phyloP scores from a whole-genome alignment of 2,888 invertebrate genomes.

The Elegia similella region DNA sequence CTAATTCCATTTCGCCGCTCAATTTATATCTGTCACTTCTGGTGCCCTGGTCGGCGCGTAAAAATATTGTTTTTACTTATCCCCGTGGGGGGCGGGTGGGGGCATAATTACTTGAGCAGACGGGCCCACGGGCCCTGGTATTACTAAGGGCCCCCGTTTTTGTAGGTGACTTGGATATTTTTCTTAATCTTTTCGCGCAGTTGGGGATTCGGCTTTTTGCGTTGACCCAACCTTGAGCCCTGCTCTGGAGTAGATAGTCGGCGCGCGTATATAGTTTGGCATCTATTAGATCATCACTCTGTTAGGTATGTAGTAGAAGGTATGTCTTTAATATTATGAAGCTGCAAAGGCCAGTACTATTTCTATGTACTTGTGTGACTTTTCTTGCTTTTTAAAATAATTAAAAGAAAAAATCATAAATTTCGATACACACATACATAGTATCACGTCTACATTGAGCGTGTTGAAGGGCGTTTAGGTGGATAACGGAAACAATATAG shows the following conservation, averaged over 20 bases:
- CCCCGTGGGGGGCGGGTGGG: conserved; percentile 44
- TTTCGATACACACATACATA: too few relatives aligned
- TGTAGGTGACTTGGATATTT: conserved; percentile 59
- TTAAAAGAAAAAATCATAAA: too few relatives aligned
- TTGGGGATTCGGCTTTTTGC: conserved; percentile 23
- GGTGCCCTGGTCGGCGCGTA: conserved; percentile 69
- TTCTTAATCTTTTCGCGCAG: conserved; percentile 53
- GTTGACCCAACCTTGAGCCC: not conserved
- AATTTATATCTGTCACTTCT: conserved; percentile 79
- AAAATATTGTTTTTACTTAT: conserved; percentile 81
- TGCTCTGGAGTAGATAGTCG: not conserved
- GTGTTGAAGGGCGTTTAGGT: too few relatives aligned
- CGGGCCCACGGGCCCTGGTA: conserved; percentile 62
- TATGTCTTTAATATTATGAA: too few relatives aligned
- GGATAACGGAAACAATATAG: too few relatives aligned
- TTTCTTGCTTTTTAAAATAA: too few relatives aligned
- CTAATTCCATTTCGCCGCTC: conserved; percentile 72
- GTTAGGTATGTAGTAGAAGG: too few relatives aligned
- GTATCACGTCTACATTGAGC: too few relatives aligned
- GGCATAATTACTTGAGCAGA: conserved; percentile 77
- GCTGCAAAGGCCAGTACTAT: too few relatives aligned
- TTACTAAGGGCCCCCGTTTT: conserved; percentile 63
- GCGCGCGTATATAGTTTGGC: not conserved
- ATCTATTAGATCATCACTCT: not conserved
- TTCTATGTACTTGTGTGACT: too few relatives aligned